phyloP scores from a whole-genome alignment of 2,797 vertebrate genomes.

The Arrhamphus sclerolepis region DNA sequence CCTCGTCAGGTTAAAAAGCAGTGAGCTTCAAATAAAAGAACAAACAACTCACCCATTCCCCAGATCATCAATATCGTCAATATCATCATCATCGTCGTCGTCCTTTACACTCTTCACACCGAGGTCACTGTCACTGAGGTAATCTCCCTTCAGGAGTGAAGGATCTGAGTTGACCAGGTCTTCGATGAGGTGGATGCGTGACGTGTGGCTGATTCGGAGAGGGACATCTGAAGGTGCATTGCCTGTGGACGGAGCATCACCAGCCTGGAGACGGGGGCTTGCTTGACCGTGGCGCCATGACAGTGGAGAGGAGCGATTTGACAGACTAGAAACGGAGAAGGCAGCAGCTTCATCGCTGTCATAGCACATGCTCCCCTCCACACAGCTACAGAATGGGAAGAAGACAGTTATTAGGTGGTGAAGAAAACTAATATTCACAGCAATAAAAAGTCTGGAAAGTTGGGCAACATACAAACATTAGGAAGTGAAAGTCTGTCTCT shows the following conservation, averaged over 20 bases:
- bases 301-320: constrained; percentile 92
- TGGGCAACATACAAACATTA: neutral
- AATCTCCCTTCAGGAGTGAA: constrained; percentile 88
- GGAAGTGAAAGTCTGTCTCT: neutral
- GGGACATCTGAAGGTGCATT: constrained; percentile 79
- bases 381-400: constrained; percentile 75
- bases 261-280: constrained; percentile 93
- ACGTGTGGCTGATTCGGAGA: constrained; percentile 87
- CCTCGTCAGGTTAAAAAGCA: no score
- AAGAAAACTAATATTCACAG: constrained; percentile 4
- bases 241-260: constrained; percentile 89
- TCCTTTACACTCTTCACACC: constrained; percentile 81
- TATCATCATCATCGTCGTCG: constrained; percentile 67
- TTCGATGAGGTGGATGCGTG: constrained; percentile 90
- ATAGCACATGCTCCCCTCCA: constrained; percentile 88
- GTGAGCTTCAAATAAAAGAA: neutral
- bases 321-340: constrained; percentile 90
- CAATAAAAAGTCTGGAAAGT: neutral
- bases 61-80: constrained; percentile 89
- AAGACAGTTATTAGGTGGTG: neutral
- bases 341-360: constrained; percentile 93
- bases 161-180: constrained; percentile 86
- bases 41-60: constrained; percentile 86
- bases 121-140: constrained; percentile 87
- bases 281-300: constrained; percentile 96